Base-by-base conservation (phyloP, 2,888 invertebrate species). In the Caenorhabditis sp. region DNA sequence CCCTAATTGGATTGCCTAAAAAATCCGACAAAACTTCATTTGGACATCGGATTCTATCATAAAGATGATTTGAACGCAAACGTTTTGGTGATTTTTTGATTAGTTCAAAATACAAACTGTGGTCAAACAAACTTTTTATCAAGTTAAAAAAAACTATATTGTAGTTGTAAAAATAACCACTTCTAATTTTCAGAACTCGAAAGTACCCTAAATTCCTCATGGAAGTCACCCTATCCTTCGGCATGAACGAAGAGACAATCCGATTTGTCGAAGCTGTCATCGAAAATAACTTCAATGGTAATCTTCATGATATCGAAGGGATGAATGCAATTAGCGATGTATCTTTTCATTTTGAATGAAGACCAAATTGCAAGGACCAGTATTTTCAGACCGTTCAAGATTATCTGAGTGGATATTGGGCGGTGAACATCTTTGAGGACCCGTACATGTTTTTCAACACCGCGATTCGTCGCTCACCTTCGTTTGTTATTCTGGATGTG, bases 401-500 rank as follows among this genome's bases (percentile, higher is more conserved):
- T 3, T 27, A 62, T 57, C 31, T 74, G 7, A 69, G 74, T 38
- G 74, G 74, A 20, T 63, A 67, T 61, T 74, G 74, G 74, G 54
- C 54, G 0, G 52, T 70, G n/a, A 57, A 57, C 23, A 60, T 67
- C 49, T 57, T 61, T 58, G 67, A 67, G 12, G 67, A 67, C 27
- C 74, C 74, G 5, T 70, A 74, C 27, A 53, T 67, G 54, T 74
- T 74, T 50, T 58, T 36, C 50, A 53, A 64, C 17, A 74, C 74
- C 25, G 21, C 66, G n/a, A 21, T 63, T 36, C 27, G 38, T 43
- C 27, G 59, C 3, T 59, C 59, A 5, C 1, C 43, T 8, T 59
- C 59, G 12, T 74, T 74, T 27, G 63, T 70, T 12, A 63, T 70
- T 25, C 23, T 74, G 1, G 74, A 74, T 59, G 74, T 74, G n/a